These are phyloP conservation scores for Lophotis ruficrista DNA, from an alignment of 2,113 vertebrate genomes.

Conservation along the genomic window DNA sequence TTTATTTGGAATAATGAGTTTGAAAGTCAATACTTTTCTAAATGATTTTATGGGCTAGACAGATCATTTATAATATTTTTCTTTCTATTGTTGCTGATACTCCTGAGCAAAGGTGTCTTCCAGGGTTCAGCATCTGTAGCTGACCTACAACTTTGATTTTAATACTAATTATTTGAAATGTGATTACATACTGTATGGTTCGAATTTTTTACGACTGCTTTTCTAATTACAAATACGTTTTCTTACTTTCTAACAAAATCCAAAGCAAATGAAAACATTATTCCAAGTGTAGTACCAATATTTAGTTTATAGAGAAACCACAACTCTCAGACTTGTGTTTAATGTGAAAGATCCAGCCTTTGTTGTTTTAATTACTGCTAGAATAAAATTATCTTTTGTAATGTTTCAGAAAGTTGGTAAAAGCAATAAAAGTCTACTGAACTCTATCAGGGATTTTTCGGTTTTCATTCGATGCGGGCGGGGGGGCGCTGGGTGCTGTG, in stretches of 20 bases:
- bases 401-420: slow-evolving; percentile 76
- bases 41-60: slow-evolving; percentile 41
- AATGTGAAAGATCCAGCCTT: slow-evolving; percentile 73
- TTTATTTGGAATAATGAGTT: slow-evolving; percentile 47
- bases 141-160: slow-evolving; percentile 72
- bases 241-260: slow-evolving; percentile 73
- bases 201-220: slow-evolving; percentile 76
- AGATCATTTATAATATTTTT: slow-evolving; percentile 31
- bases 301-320: slow-evolving; percentile 66
- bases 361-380: slow-evolving; percentile 73
- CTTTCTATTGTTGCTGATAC: slow-evolving; percentile 54
- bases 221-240: slow-evolving; percentile 72
- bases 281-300: slow-evolving; percentile 56
- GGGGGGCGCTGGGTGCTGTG: no score
- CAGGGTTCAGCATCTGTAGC: slow-evolving; percentile 60
- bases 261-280: slow-evolving; percentile 65
- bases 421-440: slow-evolving; percentile 89
- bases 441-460: not conserved
- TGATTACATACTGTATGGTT: slow-evolving; percentile 63
- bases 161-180: slow-evolving; percentile 68
- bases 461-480: no score
- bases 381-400: slow-evolving; percentile 81
- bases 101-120: slow-evolving; percentile 67
- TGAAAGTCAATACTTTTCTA: slow-evolving; percentile 48
- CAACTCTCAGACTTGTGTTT: slow-evolving; percentile 38